Evolutionary conservation across 2,797 vertebrate species (phyloP), one percentile per base, ranked within the genome.

Genomic region (Melanotaenia maccullochi): DNA sequence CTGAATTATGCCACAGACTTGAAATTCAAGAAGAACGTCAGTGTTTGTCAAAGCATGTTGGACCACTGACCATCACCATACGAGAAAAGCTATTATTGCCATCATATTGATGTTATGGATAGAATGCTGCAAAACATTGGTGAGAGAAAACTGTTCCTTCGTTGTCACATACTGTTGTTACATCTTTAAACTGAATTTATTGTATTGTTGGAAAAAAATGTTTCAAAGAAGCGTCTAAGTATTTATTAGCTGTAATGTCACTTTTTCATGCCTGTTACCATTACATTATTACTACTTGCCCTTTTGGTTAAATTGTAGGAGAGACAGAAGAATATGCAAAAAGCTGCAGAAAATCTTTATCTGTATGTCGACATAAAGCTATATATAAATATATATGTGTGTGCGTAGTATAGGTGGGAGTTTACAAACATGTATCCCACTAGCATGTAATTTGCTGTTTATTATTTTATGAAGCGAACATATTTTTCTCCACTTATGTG

Each of bases 241-340:
- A 60, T 60, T 47, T 79, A 69, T 51, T 51, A 51, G 60, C 60
- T 66, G 67, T 71, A 71, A 70, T 62, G 70, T 73, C 72, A 66
- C 68, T 82, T 68, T 78, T 81, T 85, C 72, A 70, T 3, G 62
- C 68, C 57, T 69, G 57, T 68, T 66, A 38, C 60, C 58, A 83
- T 85, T 36, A 64, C 66, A 80, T 79, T 75, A 40, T 80, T 70
- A 64, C 47, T 79, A 73, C 64, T 73, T 72, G 62, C 67, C 82
- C 78, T 68, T 76, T 75, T 79, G 68, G 76, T 79, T 74, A 66
- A 30, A 78, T 65, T 79, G 76, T 74, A 81, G 82, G 87, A 87
- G 72, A 85, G 47, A 81, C 58, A 72, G 67, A 84, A 87, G 82
- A 86, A 89, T 92, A 93, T 90, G 90, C 87, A 91, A 90, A 76